Conservation (phyloP, 2,113 vertebrate genomes). For the Planiliza haematocheilus region DNA sequence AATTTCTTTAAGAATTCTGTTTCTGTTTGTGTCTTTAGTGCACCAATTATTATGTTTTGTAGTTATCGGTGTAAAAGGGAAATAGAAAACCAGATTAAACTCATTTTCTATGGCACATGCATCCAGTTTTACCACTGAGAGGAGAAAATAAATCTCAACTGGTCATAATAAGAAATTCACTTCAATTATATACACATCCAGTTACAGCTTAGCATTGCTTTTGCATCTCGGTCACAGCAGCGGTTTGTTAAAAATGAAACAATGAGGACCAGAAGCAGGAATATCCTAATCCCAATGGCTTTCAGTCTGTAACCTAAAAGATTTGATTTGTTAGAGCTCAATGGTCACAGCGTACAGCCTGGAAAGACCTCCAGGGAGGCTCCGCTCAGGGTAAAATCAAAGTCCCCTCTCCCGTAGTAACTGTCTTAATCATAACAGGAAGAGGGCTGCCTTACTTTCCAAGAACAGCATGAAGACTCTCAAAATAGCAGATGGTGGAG, state of each 20-base stretch:
- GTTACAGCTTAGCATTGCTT: neutral
- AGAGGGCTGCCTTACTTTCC: conserved; percentile 43
- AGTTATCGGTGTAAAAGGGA: too few species aligned
- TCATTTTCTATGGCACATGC: too few species aligned
- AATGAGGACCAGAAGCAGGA: neutral
- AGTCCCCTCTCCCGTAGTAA: conserved; percentile 14
- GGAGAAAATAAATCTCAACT: too few species aligned
- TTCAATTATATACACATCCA: neutral
- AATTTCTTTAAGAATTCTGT: too few species aligned
- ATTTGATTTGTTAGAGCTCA: conserved; percentile 12
- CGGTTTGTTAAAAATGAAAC: conserved; percentile 1
- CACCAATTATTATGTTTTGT: too few species aligned
- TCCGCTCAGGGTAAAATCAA: conserved; percentile 19
- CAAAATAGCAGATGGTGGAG: conserved; percentile 66
- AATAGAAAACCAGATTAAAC: too few species aligned
- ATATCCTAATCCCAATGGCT: conserved; percentile 4
- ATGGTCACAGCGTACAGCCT: conserved; percentile 24
- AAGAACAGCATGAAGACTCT: conserved; percentile 44
- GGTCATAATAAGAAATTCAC: too few species aligned
- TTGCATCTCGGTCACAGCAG: neutral
- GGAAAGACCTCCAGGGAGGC: conserved; percentile 25
- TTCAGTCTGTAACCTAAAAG: neutral
- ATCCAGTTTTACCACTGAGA: too few species aligned
- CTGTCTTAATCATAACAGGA: conserved; percentile 58
- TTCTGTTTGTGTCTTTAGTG: too few species aligned